Percentiles rank a stretch among this genome's conserved stretches.
Evolutionary conservation across 2,888 invertebrate genomes (phyloP).

Genomic region (Synanthedon myopaeformis): DNA sequence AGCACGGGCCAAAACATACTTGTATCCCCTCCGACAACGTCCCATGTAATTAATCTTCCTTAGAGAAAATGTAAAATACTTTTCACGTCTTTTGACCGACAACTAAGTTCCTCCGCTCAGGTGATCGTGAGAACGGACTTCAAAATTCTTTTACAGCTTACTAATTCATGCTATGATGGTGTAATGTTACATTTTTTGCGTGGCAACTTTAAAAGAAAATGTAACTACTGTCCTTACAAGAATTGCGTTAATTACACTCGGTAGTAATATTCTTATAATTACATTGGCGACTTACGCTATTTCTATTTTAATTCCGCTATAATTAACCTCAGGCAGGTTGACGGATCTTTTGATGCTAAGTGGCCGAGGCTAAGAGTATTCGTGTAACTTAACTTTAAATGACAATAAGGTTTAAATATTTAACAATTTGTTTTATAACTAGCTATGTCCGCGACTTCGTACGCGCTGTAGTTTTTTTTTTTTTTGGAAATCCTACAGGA

Average conservation of each 20-base stretch:
- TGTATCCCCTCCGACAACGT: constrained; percentile 22
- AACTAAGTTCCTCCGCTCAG: not conserved
- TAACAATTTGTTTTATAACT: constrained; percentile 7
- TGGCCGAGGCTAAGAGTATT: no score
- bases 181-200: constrained; percentile 7
- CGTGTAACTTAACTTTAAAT: no score
- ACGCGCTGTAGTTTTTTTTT: no score
- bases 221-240: constrained; percentile 17
- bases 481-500: no score
- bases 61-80: not conserved
- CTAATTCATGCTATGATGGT: not conserved
- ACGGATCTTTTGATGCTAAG: no score
- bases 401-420: no score
- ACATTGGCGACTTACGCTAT: not conserved
- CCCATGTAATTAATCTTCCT: constrained; percentile 14
- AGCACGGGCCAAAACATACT: constrained; percentile 26
- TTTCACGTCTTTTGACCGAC: not conserved
- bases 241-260: constrained; percentile 15
- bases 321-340: not conserved
- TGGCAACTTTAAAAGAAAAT: constrained; percentile 14
- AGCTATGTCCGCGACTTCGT: no score
- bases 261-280: not conserved
- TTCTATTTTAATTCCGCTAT: not conserved
- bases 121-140: not conserved
- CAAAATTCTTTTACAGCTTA: not conserved